A percentile compares a stretch with the other conserved stretches of the same genome.
phyloP scores from a whole-genome alignment of 2,113 vertebrate species.

The Perca fluviatilis region DNA sequence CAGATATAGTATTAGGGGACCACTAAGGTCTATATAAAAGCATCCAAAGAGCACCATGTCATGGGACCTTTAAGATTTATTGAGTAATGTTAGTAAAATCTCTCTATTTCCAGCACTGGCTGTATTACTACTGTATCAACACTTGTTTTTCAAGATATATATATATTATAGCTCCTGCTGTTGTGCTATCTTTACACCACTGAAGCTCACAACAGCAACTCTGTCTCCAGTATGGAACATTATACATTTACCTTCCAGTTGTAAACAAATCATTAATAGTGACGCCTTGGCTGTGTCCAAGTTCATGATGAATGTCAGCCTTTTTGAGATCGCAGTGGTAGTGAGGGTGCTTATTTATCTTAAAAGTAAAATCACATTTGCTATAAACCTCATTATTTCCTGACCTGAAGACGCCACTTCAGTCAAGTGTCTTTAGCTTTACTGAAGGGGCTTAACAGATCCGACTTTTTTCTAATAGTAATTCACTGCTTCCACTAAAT shows the following conservation, averaged over 20 bases:
- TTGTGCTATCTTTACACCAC: neutral
- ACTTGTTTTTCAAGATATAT: neutral
- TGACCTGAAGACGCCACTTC: neutral
- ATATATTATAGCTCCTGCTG: neutral
- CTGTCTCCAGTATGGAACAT: neutral
- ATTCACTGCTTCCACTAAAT: neutral
- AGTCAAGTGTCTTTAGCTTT: neutral
- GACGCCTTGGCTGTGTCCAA: neutral
- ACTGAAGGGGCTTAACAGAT: neutral
- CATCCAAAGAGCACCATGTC: too few species aligned
- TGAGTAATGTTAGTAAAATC: neutral
- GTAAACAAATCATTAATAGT: slow-evolving; percentile 4
- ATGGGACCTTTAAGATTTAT: too few species aligned
- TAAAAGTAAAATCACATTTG: neutral
- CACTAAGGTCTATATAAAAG: too few species aligned
- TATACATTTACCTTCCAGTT: neutral
- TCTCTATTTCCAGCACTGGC: too few species aligned
- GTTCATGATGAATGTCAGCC: neutral
- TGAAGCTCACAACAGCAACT: neutral
- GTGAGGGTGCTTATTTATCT: neutral
- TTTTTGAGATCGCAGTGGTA: neutral
- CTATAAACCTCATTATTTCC: neutral
- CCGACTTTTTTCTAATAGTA: neutral
- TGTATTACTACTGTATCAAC: neutral
- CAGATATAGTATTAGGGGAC: too few species aligned